Percentiles rank a stretch among this genome's conserved stretches.
These are phyloP conservation scores for Eurois occulta DNA, from an alignment of 2,888 invertebrate genomes.

Conservation along the genomic window DNA sequence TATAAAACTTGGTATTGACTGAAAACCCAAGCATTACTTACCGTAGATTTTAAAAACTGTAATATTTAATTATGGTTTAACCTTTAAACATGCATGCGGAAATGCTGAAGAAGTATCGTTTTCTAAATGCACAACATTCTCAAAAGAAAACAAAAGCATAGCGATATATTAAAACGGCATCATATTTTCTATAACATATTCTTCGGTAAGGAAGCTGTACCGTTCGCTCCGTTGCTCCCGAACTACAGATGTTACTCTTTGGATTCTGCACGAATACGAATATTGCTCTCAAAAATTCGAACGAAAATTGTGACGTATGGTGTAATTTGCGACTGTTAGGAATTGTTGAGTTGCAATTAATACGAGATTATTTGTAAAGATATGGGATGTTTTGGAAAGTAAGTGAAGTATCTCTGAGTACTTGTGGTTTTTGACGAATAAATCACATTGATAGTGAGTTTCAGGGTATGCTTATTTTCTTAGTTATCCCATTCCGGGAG, in stretches of 20 bases:
- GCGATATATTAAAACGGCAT: slow-evolving; percentile 47
- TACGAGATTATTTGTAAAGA: neutral
- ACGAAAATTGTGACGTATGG: slow-evolving; percentile 54
- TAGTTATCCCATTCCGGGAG: neutral
- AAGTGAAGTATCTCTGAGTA: neutral
- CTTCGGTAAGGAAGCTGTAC: slow-evolving; percentile 66
- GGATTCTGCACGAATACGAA: slow-evolving; percentile 61
- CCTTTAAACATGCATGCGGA: too few relatives aligned
- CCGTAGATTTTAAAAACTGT: neutral
- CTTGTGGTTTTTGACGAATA: neutral
- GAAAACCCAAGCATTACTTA: too few relatives aligned
- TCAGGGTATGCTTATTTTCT: neutral
- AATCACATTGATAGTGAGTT: neutral
- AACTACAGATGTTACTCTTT: slow-evolving; percentile 71
- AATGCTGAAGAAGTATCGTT: too few relatives aligned
- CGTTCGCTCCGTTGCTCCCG: slow-evolving; percentile 58
- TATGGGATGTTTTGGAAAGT: neutral
- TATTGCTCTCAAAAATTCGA: slow-evolving; percentile 70
- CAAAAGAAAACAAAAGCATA: slow-evolving; percentile 39
- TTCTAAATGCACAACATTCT: neutral
- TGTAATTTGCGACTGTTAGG: slow-evolving; percentile 47
- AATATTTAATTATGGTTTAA: too few relatives aligned
- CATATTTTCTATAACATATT: slow-evolving; percentile 70
- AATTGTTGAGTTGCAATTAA: slow-evolving; percentile 17
- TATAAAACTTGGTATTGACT: too few relatives aligned